A percentile compares a stretch with the other conserved stretches of the same genome.
Evolutionary conservation across 92 coral and sea anemone species (phyloP).

Genomic region (Scolanthus callimorphus): DNA sequence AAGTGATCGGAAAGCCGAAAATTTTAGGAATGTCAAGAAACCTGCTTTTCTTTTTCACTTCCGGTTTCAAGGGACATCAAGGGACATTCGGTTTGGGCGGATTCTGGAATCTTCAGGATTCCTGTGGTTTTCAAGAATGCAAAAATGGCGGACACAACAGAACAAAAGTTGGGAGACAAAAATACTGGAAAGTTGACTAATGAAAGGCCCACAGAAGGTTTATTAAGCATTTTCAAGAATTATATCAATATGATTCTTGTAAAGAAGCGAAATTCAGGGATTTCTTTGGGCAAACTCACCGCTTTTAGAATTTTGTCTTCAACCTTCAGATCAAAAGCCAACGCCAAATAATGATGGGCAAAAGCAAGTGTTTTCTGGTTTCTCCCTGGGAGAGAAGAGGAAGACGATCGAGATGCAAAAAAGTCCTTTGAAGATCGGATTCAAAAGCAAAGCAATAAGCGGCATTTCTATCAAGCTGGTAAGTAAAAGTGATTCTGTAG

Average conservation of each 20-base stretch:
- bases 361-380: no score
- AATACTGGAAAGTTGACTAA: neutral
- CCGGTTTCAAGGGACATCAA: neutral
- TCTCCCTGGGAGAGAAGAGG: slow-evolving; percentile 19
- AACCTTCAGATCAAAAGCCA: neutral
- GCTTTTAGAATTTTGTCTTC: slow-evolving; percentile 23
- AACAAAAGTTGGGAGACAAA: neutral
- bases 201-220: neutral
- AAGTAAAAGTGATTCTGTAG: no score
- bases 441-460: slow-evolving; percentile 14
- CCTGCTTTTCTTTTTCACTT: neutral
- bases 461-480: slow-evolving; percentile 57
- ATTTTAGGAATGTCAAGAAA: neutral
- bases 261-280: neutral
- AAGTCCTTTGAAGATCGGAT: slow-evolving; percentile 16
- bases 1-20: no score
- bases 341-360: no score
- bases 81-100: neutral
- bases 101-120: neutral
- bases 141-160: slow-evolving; percentile 2
- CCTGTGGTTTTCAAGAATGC: neutral
- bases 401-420: slow-evolving; percentile 13
- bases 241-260: neutral
- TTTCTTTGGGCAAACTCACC: slow-evolving; percentile 18
- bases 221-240: neutral